Conservation (phyloP, 2,888 invertebrate species). For the Dione vanillae region DNA sequence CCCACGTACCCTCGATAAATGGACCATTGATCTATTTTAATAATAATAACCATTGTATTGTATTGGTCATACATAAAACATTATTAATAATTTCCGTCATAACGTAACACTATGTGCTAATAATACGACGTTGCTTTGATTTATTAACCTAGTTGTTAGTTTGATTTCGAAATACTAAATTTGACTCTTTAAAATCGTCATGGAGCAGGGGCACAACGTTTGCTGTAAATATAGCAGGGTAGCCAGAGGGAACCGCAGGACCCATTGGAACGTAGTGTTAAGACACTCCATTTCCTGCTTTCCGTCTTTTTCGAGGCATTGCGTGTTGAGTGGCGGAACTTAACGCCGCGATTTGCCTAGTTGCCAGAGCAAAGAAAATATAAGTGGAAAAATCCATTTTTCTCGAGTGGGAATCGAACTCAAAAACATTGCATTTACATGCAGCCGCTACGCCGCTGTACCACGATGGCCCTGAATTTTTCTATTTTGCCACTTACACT, state of each 20-base stretch:
- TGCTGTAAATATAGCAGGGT: background rate
- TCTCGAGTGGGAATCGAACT: no score
- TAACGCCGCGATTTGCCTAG: no score
- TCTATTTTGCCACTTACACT: background rate
- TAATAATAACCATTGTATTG: constrained; percentile 38
- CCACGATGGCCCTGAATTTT: no score
- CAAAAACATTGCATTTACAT: no score
- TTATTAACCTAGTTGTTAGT: background rate
- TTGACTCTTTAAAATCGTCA: background rate
- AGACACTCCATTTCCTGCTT: no score
- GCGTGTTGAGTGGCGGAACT: no score
- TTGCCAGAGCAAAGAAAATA: no score
- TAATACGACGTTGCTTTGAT: background rate
- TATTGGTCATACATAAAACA: constrained; percentile 25
- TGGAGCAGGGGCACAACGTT: background rate
- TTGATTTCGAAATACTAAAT: background rate
- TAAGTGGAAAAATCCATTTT: no score
- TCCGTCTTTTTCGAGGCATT: no score
- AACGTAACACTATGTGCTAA: background rate
- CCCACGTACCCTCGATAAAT: constrained; percentile 32
- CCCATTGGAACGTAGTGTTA: no score
- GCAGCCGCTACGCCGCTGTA: no score
- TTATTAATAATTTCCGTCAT: constrained; percentile 13
- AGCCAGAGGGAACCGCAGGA: background rate
- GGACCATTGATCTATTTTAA: constrained; percentile 41